phyloP scores from a whole-genome alignment of 1,140 invertebrate genomes.

The Conopomorpha cramerella region DNA sequence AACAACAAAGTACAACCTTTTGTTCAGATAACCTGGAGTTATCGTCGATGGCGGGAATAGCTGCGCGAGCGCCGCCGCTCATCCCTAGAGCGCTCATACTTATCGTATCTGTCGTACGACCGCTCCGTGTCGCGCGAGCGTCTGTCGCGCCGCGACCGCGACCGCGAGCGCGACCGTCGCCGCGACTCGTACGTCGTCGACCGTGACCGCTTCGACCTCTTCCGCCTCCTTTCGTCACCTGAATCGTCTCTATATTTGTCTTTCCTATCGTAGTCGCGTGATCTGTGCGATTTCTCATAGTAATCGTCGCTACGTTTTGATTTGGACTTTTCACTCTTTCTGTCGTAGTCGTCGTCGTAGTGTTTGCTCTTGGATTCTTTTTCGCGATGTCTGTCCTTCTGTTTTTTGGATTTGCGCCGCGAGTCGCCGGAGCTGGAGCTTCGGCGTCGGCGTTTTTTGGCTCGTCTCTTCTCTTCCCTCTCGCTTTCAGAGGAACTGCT shows the following conservation, averaged over 20 bases:
- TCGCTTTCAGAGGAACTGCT: conserved; percentile 30
- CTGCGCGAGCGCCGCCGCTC: conserved; percentile 32
- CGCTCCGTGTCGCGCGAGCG: conserved; percentile 23
- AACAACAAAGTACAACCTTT: conserved; percentile 47
- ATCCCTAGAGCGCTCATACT: conserved; percentile 40
- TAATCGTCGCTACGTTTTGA: conserved; percentile 28
- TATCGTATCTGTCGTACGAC: conserved; percentile 36
- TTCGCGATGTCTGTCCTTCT: conserved; percentile 26
- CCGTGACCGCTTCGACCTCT: conserved; percentile 22
- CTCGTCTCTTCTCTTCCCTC: conserved; percentile 15
- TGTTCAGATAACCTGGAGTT: conserved; percentile 43
- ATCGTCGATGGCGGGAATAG: conserved; percentile 32
- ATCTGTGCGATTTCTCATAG: conserved; percentile 21
- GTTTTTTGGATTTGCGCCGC: conserved; percentile 26
- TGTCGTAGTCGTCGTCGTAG: conserved; percentile 15
- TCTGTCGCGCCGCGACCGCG: conserved; percentile 25
- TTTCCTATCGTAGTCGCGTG: conserved; percentile 33
- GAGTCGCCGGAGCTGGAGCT: conserved; percentile 27
- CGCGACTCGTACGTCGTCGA: conserved; percentile 26
- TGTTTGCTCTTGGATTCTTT: conserved; percentile 14
- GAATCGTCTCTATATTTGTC: conserved; percentile 28
- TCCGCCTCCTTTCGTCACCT: conserved; percentile 33
- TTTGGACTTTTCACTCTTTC: conserved; percentile 22
- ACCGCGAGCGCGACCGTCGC: conserved; percentile 7
- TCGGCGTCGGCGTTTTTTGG: conserved; percentile 40